Conservation (phyloP, 2,888 invertebrate species). For the Coelogynopora nodosa region DNA sequence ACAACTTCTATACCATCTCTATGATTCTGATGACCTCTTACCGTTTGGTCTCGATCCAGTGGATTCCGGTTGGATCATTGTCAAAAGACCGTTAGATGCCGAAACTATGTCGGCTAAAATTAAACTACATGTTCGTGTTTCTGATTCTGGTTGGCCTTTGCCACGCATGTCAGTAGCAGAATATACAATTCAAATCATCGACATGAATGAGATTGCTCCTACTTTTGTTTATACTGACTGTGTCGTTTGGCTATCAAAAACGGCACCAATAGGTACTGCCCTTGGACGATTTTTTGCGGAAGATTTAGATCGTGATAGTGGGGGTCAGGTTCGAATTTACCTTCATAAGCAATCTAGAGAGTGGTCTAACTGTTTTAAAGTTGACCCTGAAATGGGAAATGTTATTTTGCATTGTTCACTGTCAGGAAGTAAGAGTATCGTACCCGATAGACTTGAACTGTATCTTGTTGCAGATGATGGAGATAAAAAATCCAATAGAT, state of each 20-base stretch:
- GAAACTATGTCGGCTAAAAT: slow-evolving; percentile 39
- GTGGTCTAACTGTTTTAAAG: slow-evolving; percentile 29
- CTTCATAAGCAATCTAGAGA: neutral
- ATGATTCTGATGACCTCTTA: slow-evolving; percentile 23
- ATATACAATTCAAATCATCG: slow-evolving; percentile 30
- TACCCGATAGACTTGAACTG: neutral
- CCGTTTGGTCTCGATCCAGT: slow-evolving; percentile 27
- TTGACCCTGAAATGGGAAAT: slow-evolving; percentile 30
- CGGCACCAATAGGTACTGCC: neutral
- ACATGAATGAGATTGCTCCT: slow-evolving; percentile 38
- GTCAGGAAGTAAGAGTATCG: neutral
- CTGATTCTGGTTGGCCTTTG: slow-evolving; percentile 42
- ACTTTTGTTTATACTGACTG: slow-evolving; percentile 36
- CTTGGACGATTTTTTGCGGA: slow-evolving; percentile 41
- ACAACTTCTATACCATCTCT: slow-evolving; percentile 22
- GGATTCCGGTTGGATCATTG: neutral
- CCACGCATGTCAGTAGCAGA: slow-evolving; percentile 20
- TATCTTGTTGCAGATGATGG: neutral
- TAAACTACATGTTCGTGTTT: slow-evolving; percentile 9
- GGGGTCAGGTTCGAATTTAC: slow-evolving; percentile 17
- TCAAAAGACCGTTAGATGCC: slow-evolving; percentile 37
- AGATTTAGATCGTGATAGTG: slow-evolving; percentile 42
- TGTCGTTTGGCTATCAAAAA: neutral
- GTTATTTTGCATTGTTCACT: slow-evolving; percentile 27
- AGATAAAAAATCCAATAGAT: neutral